Base-by-base conservation (phyloP, 2,113 vertebrate genomes). In the Myrmophylax atrothorax region DNA sequence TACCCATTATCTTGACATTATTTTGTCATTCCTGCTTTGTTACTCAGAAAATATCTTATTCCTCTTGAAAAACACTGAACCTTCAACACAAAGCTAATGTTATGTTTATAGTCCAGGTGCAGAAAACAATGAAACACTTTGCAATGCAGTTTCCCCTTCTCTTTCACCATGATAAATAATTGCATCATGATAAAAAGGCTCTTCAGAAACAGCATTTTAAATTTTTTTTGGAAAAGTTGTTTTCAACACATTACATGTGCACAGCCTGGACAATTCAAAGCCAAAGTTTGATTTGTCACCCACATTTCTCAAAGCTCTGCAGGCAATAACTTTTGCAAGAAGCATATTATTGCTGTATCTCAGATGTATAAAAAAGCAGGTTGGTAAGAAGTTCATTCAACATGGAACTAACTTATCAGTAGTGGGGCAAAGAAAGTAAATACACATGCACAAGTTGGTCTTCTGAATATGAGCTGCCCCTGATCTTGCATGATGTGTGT, bases 1-100 rank as follows among this genome's bases (percentile, higher is more conserved):
- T 76, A 79, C 78, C 74, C 63, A 35, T 72, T 80, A 70, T 77
- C 49, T 77, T 77, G 49, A 49, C 35, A 93, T 81, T 92, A 70
- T 77, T 35, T 77, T 84, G 42, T 56, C 42, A 93, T 79, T 92
- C 33, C 25, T 80, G 18, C 64, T 94, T 88, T 76, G 33, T 90
- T 94, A 91, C 91, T 93, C 74, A 94, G 40, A 56, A 70, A 74
- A 49, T 67, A 40, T 93, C 42, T 80, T 82, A 83, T 74, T 95
- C 78, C 31, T 85, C 18, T 80, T 95, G 87, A 50, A 50, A 87
- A 63, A 50, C 66, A 93, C 3, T 74, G 63, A 79, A 84, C 42
- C 35, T 94, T 87, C 76, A 88, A 81, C 24, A 17, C n/a, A 89
- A 84, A 84, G 46, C 42, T 83, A 91, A 77, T 40, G 4, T 69